These are phyloP conservation scores for Molanna angustata DNA, from an alignment of 2,888 invertebrate species.

Conservation along the genomic window DNA sequence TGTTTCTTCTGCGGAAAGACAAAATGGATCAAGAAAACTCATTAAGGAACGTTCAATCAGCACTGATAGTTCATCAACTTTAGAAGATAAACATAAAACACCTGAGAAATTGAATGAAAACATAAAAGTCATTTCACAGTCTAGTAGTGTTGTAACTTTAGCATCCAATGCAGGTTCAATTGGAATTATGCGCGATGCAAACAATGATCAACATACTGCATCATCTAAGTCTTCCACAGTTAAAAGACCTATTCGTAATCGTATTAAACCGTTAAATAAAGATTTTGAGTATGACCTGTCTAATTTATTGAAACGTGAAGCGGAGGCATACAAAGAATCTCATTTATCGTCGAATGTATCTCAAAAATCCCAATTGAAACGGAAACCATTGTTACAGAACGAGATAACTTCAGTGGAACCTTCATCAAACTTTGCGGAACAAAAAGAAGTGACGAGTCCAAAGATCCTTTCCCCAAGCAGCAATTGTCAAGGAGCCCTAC, in stretches of 20 bases:
- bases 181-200: no score
- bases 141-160: no score
- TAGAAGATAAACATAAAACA: no score
- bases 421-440: conserved; percentile 14
- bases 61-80: no score
- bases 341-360: conserved; percentile 21
- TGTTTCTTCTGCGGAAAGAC: no score
- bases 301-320: conserved; percentile 54
- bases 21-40: no score
- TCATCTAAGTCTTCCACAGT: conserved; percentile 37
- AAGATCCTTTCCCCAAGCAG: conserved; percentile 19
- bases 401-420: conserved; percentile 24
- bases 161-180: no score
- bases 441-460: conserved; percentile 14
- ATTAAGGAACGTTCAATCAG: no score
- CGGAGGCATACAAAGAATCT: conserved; percentile 43
- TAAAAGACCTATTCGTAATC: conserved; percentile 62
- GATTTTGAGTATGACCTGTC: conserved; percentile 73
- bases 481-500: conserved; percentile 46
- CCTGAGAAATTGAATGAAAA: conserved; percentile 1
- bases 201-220: conserved; percentile 35
- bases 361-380: conserved; percentile 31
- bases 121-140: no score
- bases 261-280: conserved; percentile 61
- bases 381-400: conserved; percentile 33